These are phyloP conservation scores for Timandra comae DNA, from an alignment of 2,888 invertebrate species.

Conservation along the genomic window DNA sequence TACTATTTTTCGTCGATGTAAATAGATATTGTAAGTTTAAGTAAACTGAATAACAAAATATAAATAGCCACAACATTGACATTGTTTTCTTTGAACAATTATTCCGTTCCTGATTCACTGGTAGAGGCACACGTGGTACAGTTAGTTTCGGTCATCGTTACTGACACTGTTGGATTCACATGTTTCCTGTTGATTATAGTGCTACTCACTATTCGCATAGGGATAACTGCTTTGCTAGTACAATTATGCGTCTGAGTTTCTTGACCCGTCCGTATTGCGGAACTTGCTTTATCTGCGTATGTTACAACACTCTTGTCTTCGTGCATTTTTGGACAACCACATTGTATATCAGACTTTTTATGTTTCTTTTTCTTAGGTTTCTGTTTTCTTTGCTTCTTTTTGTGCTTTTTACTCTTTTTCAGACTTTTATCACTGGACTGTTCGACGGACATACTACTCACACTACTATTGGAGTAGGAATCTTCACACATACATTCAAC, in stretches of 20 bases:
- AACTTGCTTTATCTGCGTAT: constrained; percentile 29
- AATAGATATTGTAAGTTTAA: constrained; percentile 62
- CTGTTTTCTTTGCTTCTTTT: constrained; percentile 9
- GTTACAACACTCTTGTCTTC: constrained; percentile 38
- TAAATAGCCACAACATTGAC: constrained; percentile 51
- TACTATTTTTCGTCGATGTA: constrained; percentile 56
- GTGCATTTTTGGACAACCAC: constrained; percentile 11
- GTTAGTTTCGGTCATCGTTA: constrained; percentile 7
- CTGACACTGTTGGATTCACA: constrained; percentile 8
- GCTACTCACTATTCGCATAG: constrained; percentile 11
- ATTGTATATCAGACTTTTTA: constrained; percentile 18
- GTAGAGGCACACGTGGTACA: constrained; percentile 17
- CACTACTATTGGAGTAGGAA: not conserved
- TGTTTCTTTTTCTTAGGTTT: too few species aligned
- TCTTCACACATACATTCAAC: not conserved
- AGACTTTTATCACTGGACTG: not conserved
- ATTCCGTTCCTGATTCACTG: constrained; percentile 12
- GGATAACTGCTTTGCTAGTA: too few species aligned
- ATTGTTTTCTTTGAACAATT: constrained; percentile 32
- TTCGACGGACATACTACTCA: constrained; percentile 16
- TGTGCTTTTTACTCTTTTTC: constrained; percentile 6
- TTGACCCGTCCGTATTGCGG: constrained; percentile 16
- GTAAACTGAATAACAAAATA: constrained; percentile 74
- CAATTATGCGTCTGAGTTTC: constrained; percentile 25
- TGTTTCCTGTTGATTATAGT: constrained; percentile 8